These are phyloP conservation scores for Drosophila kohkoa DNA, from an alignment of 1,140 invertebrate genomes.

Conservation along the genomic window DNA sequence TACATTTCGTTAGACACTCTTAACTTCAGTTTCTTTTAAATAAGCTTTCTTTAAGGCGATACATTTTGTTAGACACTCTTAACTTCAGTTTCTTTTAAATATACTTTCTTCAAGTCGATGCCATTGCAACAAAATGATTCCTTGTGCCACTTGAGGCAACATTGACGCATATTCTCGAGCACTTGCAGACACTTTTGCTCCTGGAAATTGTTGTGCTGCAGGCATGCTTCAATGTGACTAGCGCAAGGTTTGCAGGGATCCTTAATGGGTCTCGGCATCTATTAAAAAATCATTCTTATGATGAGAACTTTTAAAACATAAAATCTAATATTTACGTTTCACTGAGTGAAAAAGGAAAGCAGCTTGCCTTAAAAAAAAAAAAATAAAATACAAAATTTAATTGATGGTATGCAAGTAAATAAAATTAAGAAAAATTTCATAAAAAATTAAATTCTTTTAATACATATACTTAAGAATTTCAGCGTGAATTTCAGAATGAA, in stretches of 20 bases:
- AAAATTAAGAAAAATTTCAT: too few species aligned
- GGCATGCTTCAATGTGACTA: conserved; percentile 5
- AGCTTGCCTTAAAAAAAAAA: too few species aligned
- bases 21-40: not conserved
- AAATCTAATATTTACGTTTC: not conserved
- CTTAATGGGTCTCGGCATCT: not conserved
- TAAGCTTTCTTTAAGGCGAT: too few species aligned
- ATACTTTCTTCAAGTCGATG: conserved; percentile 86
- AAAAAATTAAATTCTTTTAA: too few species aligned
- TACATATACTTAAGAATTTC: too few species aligned
- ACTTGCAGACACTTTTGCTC: conserved; percentile 86
- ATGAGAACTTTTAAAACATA: not conserved
- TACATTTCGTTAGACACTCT: not conserved
- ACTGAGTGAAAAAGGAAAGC: not conserved
- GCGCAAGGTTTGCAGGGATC: conserved; percentile 11
- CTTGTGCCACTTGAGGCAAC: conserved; percentile 87
- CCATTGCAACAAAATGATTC: conserved; percentile 88
- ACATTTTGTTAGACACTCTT: not conserved
- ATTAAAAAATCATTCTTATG: not conserved
- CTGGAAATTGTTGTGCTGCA: conserved; percentile 86
- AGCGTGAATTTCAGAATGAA: too few species aligned
- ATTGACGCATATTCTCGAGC: conserved; percentile 87
- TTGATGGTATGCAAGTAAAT: too few species aligned
- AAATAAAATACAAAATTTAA: too few species aligned
- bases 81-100: conserved; percentile 59